phyloP scores from a whole-genome alignment of 2,113 vertebrate genomes.

The Chionis minor region DNA sequence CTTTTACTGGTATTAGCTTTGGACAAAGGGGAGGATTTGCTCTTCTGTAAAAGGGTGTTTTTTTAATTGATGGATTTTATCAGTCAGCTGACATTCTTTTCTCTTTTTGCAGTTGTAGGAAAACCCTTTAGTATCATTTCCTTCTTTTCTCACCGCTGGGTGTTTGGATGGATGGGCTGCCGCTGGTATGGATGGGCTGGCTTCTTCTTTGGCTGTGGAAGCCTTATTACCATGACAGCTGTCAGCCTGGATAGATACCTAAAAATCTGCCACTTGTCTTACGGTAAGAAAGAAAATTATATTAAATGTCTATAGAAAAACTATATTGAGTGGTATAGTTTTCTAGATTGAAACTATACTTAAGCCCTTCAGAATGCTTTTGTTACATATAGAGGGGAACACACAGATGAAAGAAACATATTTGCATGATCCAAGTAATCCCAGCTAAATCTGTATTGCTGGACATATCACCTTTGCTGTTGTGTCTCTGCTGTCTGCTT shows the following conservation, averaged over 20 bases:
- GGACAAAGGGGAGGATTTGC: neutral
- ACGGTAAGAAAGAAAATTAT: slow-evolving; percentile 76
- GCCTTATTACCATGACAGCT: slow-evolving; percentile 92
- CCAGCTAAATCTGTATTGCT: neutral
- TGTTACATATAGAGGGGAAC: neutral
- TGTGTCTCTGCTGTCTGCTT: neutral
- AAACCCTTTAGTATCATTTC: slow-evolving; percentile 93
- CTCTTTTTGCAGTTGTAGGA: slow-evolving; percentile 80
- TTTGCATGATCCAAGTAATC: neutral
- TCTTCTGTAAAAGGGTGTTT: neutral
- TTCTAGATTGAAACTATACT: neutral
- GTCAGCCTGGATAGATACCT: slow-evolving; percentile 94
- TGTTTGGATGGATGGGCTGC: slow-evolving; percentile 92
- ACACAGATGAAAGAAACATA: neutral
- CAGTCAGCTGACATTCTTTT: neutral
- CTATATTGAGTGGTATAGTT: neutral
- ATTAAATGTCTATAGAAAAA: neutral
- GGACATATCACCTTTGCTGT: neutral
- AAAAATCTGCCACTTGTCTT: slow-evolving; percentile 92
- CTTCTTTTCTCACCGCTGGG: slow-evolving; percentile 91
- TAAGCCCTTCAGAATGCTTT: neutral
- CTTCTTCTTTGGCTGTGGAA: slow-evolving; percentile 95
- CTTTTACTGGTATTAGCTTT: neutral
- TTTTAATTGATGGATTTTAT: neutral
- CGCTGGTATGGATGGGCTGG: slow-evolving; percentile 92